Base-by-base conservation (phyloP, 1,140 invertebrate genomes). In the Drosophila tani region DNA sequence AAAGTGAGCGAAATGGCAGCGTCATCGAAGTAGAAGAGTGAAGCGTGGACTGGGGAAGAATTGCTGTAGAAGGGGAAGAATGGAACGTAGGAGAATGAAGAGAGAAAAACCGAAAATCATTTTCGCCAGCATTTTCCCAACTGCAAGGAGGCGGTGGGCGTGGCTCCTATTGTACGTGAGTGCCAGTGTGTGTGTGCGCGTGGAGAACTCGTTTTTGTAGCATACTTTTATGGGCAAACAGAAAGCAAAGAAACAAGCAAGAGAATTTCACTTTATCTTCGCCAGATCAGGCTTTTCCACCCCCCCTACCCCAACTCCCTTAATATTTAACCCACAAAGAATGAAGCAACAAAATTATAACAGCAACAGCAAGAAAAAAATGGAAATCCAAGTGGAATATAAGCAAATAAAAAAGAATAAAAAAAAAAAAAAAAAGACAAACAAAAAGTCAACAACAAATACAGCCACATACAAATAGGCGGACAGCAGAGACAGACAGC, bases 301-400 rank as follows among this genome's bases (percentile, higher is more conserved):
- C 40, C 17, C 38, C 38, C 32, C 27, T 7, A 4, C 24, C n/a
- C 62, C 19, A 38, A 29, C 59, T 77, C 66, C 62, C 68, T 51
- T 63, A 73, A 85, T 84, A 85, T 85, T 85, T 85, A 85, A 79
- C 78, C 77, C 79, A 87, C 83, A 86, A 79, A 87, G 82, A 86
- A 86, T 82, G 83, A 74, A 80, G 83, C 83, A 86, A 86, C 83
- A 86, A 86, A 86, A 77, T 86, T 82, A 86, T 87, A 82, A 14
- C 51, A 70, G 32, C 2, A 50, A 49, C 32, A 65, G 38, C 46
- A 70, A 51, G n/a, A 65, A 49, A 43, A 58, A 67, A 35, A 58
- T 67, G 62, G 63, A 83, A 83, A 86, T 79, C 60, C 71, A 82
- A 67, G 60, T 60, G 49, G 57, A 67, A 63, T 27, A 64, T 41